phyloP scores from a whole-genome alignment of 2,888 invertebrate species.

The Melinaea menophilus region DNA sequence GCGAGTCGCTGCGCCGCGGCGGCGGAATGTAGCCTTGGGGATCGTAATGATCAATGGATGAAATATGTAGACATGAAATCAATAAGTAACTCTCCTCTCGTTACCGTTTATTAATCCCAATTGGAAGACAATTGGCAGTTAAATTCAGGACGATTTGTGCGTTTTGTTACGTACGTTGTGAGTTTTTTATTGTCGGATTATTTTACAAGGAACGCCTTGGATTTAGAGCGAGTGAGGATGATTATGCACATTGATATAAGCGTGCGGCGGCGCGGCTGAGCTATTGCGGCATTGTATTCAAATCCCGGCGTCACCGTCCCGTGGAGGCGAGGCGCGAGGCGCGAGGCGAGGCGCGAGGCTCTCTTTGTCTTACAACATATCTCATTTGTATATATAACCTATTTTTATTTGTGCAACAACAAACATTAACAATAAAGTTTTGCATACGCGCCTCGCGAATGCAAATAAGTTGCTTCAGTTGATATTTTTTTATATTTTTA shows the following conservation, averaged over 20 bases:
- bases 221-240: constrained; percentile 60
- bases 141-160: constrained; percentile 51
- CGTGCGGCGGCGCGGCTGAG: constrained; percentile 67
- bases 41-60: constrained; percentile 52
- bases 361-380: constrained; percentile 15
- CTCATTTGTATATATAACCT: constrained; percentile 7
- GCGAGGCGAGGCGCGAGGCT: constrained; percentile 17
- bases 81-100: constrained; percentile 53
- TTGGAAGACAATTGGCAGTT: constrained; percentile 59
- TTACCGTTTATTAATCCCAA: constrained; percentile 59
- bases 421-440: too few species aligned
- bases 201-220: constrained; percentile 54
- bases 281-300: constrained; percentile 75
- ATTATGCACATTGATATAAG: constrained; percentile 63
- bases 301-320: constrained; percentile 56
- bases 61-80: constrained; percentile 46
- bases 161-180: constrained; percentile 46
- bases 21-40: constrained; percentile 50
- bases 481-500: too few species aligned
- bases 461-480: too few species aligned
- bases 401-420: neutral
- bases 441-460: too few species aligned
- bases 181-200: constrained; percentile 31
- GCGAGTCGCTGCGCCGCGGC: constrained; percentile 38
- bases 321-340: constrained; percentile 24